phyloP scores from a whole-genome alignment of 2,888 invertebrate genomes.

The Xestia ashworthii region DNA sequence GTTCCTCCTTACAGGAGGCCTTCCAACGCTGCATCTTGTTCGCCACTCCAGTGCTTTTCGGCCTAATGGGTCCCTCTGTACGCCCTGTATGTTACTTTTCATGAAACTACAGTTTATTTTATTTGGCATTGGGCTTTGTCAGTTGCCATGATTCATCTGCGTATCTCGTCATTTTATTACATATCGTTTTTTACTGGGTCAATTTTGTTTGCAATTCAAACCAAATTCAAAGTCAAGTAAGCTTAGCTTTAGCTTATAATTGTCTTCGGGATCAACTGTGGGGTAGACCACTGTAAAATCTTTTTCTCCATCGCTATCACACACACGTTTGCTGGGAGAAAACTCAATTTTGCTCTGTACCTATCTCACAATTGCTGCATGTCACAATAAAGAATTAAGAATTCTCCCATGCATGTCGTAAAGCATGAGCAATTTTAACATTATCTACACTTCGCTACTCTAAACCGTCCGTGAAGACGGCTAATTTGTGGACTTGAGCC shows the following conservation, averaged over 20 bases:
- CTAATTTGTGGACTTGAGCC: slow-evolving; percentile 58
- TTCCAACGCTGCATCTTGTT: background rate
- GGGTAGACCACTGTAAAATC: background rate
- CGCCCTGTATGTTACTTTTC: background rate
- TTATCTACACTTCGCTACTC: slow-evolving; percentile 31
- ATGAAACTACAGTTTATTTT: background rate
- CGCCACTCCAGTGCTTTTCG: background rate
- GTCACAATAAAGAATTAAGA: slow-evolving; percentile 19
- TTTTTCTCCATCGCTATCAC: background rate
- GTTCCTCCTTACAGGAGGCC: too few species aligned
- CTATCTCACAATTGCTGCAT: background rate
- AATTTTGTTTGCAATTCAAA: background rate
- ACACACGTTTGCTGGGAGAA: background rate
- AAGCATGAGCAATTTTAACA: slow-evolving; percentile 37
- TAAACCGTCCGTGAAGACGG: slow-evolving; percentile 29
- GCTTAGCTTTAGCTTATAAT: background rate
- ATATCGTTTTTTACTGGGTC: background rate
- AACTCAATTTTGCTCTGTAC: background rate
- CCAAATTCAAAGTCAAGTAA: background rate
- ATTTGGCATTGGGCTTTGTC: background rate
- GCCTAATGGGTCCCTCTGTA: too few species aligned
- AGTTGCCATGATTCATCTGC: background rate
- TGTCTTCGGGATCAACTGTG: background rate
- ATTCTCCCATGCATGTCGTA: slow-evolving; percentile 18
- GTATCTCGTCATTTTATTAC: background rate